Evolutionary conservation across 2,113 vertebrate species (phyloP), one percentile per base, ranked within the genome.

Genomic region (Oryzias javanicus): DNA sequence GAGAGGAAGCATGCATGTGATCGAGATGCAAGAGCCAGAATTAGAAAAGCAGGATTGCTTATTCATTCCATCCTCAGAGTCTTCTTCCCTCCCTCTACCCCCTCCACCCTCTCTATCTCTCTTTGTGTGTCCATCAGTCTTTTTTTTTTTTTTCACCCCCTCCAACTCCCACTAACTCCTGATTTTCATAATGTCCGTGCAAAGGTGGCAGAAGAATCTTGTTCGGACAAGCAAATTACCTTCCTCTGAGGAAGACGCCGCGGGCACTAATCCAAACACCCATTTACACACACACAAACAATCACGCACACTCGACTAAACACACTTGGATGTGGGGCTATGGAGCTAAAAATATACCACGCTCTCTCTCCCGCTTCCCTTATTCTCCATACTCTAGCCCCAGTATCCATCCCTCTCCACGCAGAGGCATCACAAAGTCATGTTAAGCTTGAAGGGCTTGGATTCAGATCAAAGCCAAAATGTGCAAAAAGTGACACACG

Each of bases 181-280:
- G 81, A 75, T 64, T 87, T 88, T 79, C 68, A 78, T 83, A 78
- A 42, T 72, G 78, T 83, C 84, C 74, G 78, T 84, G 67, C 54
- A 24, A 80, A 69, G 77, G 72, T 76, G 79, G 78, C 72, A 61
- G 64, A 73, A 76, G 76, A 78, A 63, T 72, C 79, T 80, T 56
- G 19, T 81, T 81, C 64, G 78, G 81, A 86, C 86, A 80, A 79
- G 80, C 83, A 80, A 82, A 83, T 89, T 85, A 90, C 89, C 86
- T 89, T 91, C 87, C 89, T 85, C 83, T 78, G 72, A 88, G 85
- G 87, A 60, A 91, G 84, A 88, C 35, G 68, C 78, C 73, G 72
- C 55, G 83, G 77, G 85, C 85, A 81, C 68, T 89, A 88, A 89
- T 89, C 82, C 83, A 83, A 80, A 88, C 50, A 49, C 67, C 59